Base-by-base conservation (phyloP, 2,888 invertebrate genomes). In the Micoletzkya japonica region DNA sequence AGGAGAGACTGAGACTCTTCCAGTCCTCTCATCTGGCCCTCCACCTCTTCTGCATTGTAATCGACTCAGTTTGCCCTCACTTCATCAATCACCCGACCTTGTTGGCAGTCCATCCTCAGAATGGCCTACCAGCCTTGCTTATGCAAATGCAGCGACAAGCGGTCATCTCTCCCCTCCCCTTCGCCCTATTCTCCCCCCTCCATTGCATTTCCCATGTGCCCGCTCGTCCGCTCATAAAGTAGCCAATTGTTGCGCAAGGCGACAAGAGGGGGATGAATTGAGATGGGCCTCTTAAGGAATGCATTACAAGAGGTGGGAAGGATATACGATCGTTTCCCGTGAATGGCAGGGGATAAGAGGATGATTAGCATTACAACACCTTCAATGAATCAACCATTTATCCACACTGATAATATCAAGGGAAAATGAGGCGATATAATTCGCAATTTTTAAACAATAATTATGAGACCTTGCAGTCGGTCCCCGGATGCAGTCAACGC, bases 401-500 rank as follows among this genome's bases (percentile, higher is more conserved):
- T 39, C 7, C 7, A 39, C 7, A 7, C 7, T 17, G 39, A 10
- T 10, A 7, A 39, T 39, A 17, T 7, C 7, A 39, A 6, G 26
- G 56, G 30, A 26, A 56, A 28, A 20, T 7, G 7, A 56, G 6
- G 30, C 14, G 4, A 17, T 4, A 56, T 14, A 56, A 6, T 20
- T 6, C n/a, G 14, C 2, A 56, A 17, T 30, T 26, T 39, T 10
- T 4, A 0, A n/a, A 39, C 2, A 20, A 30, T 10, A n/a, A 28
- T n/a, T 10, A 39, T 39, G 24, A 30, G 24, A 17, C 4, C 39
- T 74, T 80, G 54, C 74, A 82, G 81, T 77, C 63, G 78, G 72
- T 14, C 77, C 81, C 20, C 75, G 79, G 7, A 81, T 82, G 32
- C 78, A 81, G 75, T 79, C 81, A 7, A 78, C 79, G 4, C 63